A percentile compares a stretch with the other conserved stretches of the same genome.
phyloP scores from a whole-genome alignment of 2,888 invertebrate genomes.

The Omphaloscelis lunosa region DNA sequence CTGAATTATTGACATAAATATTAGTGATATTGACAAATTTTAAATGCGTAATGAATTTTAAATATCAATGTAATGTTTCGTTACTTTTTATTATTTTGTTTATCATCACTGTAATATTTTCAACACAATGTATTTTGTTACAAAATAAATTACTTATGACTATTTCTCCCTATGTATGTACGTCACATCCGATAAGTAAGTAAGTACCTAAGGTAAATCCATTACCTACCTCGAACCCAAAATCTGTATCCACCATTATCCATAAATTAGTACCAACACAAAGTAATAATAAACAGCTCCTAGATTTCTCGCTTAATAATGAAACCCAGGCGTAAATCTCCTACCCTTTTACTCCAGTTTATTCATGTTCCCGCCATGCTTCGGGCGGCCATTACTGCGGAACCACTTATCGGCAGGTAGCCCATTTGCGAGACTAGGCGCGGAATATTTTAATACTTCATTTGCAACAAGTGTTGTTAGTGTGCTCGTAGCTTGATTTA shows the following conservation, averaged over 20 bases:
- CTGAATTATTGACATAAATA: too few relatives aligned
- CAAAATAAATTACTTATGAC: too few relatives aligned
- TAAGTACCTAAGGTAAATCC: not conserved
- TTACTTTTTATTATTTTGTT: too few relatives aligned
- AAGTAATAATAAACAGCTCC: constrained; percentile 39
- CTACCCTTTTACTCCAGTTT: constrained; percentile 37
- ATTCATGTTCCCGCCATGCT: constrained; percentile 49
- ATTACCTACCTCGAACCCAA: not conserved
- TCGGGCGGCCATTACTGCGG: constrained; percentile 49
- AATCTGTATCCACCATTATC: constrained; percentile 20
- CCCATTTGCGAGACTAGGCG: constrained; percentile 53
- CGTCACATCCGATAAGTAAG: not conserved
- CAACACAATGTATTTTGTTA: too few relatives aligned
- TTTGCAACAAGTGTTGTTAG: constrained; percentile 45
- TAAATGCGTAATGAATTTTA: too few relatives aligned
- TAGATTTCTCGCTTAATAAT: constrained; percentile 37
- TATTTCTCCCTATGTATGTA: not conserved
- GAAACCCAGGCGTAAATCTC: constrained; percentile 40
- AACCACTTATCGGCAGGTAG: constrained; percentile 61
- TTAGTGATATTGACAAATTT: too few relatives aligned
- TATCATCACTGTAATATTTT: too few relatives aligned
- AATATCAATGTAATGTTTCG: too few relatives aligned
- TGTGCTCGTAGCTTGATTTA: constrained; percentile 22
- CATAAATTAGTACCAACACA: constrained; percentile 33
- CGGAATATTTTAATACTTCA: constrained; percentile 66